Evolutionary conservation across 2,113 vertebrate species (phyloP), one percentile per base, ranked within the genome.

Genomic region (Lipophrys pholis): DNA sequence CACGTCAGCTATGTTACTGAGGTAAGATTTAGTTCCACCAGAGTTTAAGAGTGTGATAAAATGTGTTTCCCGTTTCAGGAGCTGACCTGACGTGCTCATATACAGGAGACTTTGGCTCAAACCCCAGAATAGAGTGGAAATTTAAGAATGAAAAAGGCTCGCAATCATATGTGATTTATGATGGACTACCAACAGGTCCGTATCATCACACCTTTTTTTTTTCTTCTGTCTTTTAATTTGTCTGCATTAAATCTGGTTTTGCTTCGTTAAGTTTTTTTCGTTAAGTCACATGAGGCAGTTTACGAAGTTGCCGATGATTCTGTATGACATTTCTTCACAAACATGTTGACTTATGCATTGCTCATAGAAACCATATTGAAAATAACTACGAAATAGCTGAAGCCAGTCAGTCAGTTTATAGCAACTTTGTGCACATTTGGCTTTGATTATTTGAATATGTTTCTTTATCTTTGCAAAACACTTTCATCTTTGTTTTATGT

Each of bases 81-180:
- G 45, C 38, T 30, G 92, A 94, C 53, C 81, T 95, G 4, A 70
- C 46, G 1, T 95, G 94, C 78, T 0, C 9, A 0, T 83, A 83
- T 66, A 55, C 89, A 0, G 76, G 78, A 3, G 92, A 94, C 89
- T 95, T 94, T 78, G 91, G 90, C 10, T 0, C 66, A 21, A 0
- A 52, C 0, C 43, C 91, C 46, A 88, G 93, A 78, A 17, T 95
- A 35, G 92, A 94, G 76, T 95, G 93, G 94, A 95, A 92, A 51
- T 93, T 92, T 46, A 80, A 46, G 3, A 40, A 93, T 78, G 0
- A 11, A 3, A 65, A 69, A 60, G 91, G 84, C 6, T 90, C 92
- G 7, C 81, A 89, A 73, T 16, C 38, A 0, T 91, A 91, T 57
- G 82, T 95, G 21, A 14, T 82, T 70, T 94, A 50, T 53, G 52